phyloP scores from a whole-genome alignment of 2,113 vertebrate genomes.

The Mionectes macconnelli region DNA sequence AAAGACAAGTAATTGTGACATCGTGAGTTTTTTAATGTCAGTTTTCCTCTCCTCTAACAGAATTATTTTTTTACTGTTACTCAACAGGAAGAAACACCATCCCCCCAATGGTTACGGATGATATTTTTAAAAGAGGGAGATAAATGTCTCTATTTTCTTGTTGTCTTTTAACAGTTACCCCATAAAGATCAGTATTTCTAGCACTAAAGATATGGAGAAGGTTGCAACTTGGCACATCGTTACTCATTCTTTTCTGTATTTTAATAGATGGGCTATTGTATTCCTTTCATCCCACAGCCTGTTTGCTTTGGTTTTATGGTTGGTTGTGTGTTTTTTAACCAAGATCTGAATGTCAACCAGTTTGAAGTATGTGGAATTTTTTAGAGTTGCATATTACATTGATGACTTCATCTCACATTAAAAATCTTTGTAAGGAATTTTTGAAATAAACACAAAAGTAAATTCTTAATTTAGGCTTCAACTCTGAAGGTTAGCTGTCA shows the following conservation, averaged over 20 bases:
- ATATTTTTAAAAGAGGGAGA: neutral
- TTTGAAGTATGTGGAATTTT: neutral
- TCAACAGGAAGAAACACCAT: neutral
- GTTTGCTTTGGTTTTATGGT: neutral
- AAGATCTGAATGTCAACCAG: neutral
- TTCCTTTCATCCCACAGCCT: neutral
- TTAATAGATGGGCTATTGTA: neutral
- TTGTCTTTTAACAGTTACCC: neutral
- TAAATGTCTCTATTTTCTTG: neutral
- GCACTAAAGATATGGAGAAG: neutral
- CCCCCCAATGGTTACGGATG: fast-evolving
- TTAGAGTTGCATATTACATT: neutral
- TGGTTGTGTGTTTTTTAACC: neutral
- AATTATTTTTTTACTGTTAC: neutral
- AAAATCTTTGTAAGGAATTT: neutral
- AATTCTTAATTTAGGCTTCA: neutral
- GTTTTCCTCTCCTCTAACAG: neutral
- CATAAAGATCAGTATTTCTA: neutral
- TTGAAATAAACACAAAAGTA: neutral
- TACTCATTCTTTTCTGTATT: neutral
- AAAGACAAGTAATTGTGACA: neutral
- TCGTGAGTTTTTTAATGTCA: neutral
- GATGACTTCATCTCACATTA: neutral
- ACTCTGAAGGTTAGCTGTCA: neutral
- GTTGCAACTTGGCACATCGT: neutral